A percentile compares a stretch with the other conserved stretches of the same genome.
Evolutionary conservation across 2,888 invertebrate species (phyloP).

Genomic region (Athalia circularis): DNA sequence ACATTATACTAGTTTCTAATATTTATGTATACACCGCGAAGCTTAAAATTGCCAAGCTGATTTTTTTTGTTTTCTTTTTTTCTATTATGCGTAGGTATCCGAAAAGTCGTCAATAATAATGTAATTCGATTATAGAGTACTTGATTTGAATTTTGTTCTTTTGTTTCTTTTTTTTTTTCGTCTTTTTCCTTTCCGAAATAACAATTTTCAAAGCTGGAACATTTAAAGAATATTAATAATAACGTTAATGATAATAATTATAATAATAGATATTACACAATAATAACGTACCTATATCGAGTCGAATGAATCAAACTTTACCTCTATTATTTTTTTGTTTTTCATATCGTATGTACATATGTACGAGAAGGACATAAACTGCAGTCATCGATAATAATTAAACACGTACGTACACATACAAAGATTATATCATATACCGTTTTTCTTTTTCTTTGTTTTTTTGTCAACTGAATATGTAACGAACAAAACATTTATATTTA

Average conservation of each 20-base stretch:
- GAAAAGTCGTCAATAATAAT: constrained; percentile 1
- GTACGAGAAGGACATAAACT: no score
- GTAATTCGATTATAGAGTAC: constrained; percentile 5
- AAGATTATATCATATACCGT: no score
- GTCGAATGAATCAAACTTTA: neutral
- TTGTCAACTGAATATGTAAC: no score
- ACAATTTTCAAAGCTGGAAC: constrained; percentile 29
- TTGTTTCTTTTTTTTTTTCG: constrained; percentile 51
- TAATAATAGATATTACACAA: constrained; percentile 60
- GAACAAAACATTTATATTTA: no score
- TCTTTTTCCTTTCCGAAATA: constrained; percentile 32
- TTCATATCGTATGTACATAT: neutral
- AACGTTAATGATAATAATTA: constrained; percentile 54
- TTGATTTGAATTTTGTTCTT: constrained; percentile 54
- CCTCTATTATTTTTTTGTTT: constrained; percentile 44
- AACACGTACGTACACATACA: no score
- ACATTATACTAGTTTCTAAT: no score
- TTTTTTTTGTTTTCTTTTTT: neutral
- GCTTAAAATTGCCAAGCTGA: no score
- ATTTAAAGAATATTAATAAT: constrained; percentile 45
- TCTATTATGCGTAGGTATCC: constrained; percentile 3
- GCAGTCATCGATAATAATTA: no score
- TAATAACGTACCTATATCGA: constrained; percentile 43
- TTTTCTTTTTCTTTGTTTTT: no score
- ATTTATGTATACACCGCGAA: no score